Evolutionary conservation across 2,888 invertebrate species (phyloP).

Genomic region (Troides helena): DNA sequence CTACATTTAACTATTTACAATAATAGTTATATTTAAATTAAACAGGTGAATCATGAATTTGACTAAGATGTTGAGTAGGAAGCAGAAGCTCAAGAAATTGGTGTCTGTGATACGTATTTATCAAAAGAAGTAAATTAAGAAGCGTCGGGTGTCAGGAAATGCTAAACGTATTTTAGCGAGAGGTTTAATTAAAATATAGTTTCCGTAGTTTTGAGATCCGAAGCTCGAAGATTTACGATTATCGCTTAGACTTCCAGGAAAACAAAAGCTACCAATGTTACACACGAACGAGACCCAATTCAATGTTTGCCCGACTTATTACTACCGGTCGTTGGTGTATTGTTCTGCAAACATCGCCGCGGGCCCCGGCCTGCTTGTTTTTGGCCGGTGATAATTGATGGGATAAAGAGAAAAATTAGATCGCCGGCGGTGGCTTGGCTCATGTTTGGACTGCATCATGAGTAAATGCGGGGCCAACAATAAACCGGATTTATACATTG

Average conservation of each 20-base stretch:
- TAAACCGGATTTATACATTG: neutral
- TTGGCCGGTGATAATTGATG: slow-evolving; percentile 54
- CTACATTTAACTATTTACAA: no score
- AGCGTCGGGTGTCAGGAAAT: no score
- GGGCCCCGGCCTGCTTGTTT: slow-evolving; percentile 43
- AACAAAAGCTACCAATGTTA: slow-evolving; percentile 63
- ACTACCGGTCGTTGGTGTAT: slow-evolving; percentile 49
- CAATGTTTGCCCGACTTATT: slow-evolving; percentile 50
- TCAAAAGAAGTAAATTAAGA: no score
- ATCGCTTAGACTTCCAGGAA: slow-evolving; percentile 47
- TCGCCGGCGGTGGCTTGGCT: slow-evolving; percentile 34
- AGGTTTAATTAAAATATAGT: no score
- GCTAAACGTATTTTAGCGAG: no score
- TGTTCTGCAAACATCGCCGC: slow-evolving; percentile 46
- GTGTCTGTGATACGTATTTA: no score
- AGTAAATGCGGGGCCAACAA: neutral
- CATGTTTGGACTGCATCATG: slow-evolving; percentile 22
- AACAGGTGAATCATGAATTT: no score
- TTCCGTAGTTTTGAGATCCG: neutral
- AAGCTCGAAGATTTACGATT: slow-evolving; percentile 32
- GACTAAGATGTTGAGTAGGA: no score
- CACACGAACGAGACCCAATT: slow-evolving; percentile 53
- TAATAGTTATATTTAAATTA: no score
- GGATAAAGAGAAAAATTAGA: slow-evolving; percentile 66
- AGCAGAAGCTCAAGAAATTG: no score